Conservation (phyloP, 2,888 invertebrate genomes). For the Oeneis ivallda region DNA sequence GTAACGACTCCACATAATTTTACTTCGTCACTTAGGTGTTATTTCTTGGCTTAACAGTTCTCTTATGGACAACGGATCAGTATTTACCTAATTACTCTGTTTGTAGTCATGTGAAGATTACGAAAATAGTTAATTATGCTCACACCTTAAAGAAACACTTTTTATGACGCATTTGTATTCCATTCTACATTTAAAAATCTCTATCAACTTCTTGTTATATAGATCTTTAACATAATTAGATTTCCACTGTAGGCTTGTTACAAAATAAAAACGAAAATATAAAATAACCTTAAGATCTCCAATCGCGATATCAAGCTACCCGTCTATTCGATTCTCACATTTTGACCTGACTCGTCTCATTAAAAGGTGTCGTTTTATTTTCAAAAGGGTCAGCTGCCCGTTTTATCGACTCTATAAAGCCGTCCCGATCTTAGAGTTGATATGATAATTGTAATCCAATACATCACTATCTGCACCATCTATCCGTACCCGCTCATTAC, state of each 20-base stretch:
- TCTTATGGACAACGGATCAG: neutral
- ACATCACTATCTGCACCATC: slow-evolving; percentile 61
- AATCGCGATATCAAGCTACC: slow-evolving; percentile 55
- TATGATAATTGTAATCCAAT: slow-evolving; percentile 76
- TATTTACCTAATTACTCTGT: neutral
- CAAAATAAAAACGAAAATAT: slow-evolving; percentile 41
- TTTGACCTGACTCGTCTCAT: slow-evolving; percentile 62
- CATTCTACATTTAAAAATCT: slow-evolving; percentile 2
- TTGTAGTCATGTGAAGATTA: neutral
- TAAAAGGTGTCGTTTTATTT: slow-evolving; percentile 71
- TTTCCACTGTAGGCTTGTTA: slow-evolving; percentile 26
- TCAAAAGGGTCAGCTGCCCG: slow-evolving; percentile 62
- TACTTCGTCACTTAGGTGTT: slow-evolving; percentile 48
- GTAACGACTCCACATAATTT: slow-evolving; percentile 53
- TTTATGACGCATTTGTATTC: neutral
- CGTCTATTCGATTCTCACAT: slow-evolving; percentile 60
- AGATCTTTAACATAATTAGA: slow-evolving; percentile 32
- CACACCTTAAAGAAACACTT: neutral
- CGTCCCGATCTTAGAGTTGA: slow-evolving; percentile 63
- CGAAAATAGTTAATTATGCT: neutral
- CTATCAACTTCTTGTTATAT: slow-evolving; percentile 11
- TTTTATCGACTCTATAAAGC: slow-evolving; percentile 68
- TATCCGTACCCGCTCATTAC: slow-evolving; percentile 52
- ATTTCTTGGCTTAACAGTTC: slow-evolving; percentile 24
- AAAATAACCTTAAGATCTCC: slow-evolving; percentile 59